Evolutionary conservation across 1,140 invertebrate species (phyloP).

Genomic region (Drosophila kepulauana): DNA sequence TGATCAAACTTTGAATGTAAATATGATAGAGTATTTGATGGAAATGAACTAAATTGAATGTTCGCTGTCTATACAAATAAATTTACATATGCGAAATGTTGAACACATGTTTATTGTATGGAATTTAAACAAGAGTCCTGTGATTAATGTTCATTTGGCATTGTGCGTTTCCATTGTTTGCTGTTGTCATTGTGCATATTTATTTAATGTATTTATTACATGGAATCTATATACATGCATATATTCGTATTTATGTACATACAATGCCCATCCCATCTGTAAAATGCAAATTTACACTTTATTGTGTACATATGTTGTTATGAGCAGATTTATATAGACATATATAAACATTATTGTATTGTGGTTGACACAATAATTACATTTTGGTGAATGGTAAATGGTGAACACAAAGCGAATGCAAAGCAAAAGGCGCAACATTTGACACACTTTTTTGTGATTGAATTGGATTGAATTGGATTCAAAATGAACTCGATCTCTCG

Average conservation of each 20-base stretch:
- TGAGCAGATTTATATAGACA: conserved; percentile 26
- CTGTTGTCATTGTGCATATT: conserved; percentile 60
- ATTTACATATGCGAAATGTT: conserved; percentile 11
- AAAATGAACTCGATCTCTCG: background rate
- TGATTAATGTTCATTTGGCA: conserved; percentile 69
- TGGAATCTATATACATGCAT: conserved; percentile 24
- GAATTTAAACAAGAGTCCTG: conserved; percentile 41
- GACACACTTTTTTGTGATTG: conserved; percentile 41
- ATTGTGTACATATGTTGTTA: conserved; percentile 27
- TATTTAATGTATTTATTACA: conserved; percentile 33
- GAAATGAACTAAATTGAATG: conserved; percentile 7
- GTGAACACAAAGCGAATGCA: conserved; percentile 21
- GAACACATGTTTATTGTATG: conserved; percentile 33
- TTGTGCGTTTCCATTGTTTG: conserved; percentile 65
- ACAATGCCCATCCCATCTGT: background rate
- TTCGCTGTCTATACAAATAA: conserved; percentile 1
- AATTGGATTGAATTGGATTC: background rate
- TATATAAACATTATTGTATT: conserved; percentile 41
- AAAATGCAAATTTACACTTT: conserved; percentile 29
- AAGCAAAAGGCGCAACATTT: conserved; percentile 46
- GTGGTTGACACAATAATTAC: conserved; percentile 49
- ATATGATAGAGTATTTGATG: background rate
- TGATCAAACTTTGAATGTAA: background rate
- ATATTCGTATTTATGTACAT: conserved; percentile 4
- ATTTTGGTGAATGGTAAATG: conserved; percentile 20